Conservation (phyloP, 2,797 vertebrate genomes). For the Champsocephalus esox region DNA sequence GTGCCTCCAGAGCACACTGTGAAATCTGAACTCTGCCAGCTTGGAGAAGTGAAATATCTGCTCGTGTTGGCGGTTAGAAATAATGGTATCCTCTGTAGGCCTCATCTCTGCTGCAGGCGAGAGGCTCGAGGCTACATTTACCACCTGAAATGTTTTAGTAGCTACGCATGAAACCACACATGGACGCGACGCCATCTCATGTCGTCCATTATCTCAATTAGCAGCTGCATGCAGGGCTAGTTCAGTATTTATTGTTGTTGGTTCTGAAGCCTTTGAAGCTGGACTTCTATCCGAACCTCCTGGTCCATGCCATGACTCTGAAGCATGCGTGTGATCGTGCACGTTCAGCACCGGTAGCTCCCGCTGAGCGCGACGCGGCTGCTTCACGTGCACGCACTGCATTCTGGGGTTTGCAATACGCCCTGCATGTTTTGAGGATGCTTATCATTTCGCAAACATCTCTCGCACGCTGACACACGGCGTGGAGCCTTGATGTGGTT, state of each 20-base stretch:
- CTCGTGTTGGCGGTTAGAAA: no score
- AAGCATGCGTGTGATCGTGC: neutral
- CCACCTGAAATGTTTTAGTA: no score
- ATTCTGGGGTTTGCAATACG: constrained; percentile 29
- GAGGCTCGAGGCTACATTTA: no score
- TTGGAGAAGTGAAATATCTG: no score
- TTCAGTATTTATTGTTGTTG: constrained; percentile 26
- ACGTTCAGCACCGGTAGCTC: constrained; percentile 47
- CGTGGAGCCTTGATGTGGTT: constrained; percentile 19
- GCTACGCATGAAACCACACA: neutral
- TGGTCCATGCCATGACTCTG: constrained; percentile 11
- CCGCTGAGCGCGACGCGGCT: no score
- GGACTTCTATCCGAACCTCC: constrained; percentile 8
- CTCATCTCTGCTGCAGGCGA: no score
- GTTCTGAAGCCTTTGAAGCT: constrained; percentile 28
- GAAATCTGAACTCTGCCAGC: no score
- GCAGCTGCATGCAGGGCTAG: neutral
- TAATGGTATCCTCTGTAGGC: no score
- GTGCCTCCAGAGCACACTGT: no score
- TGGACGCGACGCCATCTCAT: neutral
- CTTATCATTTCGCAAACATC: constrained; percentile 40
- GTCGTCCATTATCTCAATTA: constrained; percentile 8
- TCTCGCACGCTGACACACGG: neutral
- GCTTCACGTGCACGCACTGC: neutral
- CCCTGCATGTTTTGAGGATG: constrained; percentile 37